These are phyloP conservation scores for Leptopterna dolabrata DNA, from an alignment of 2,888 invertebrate genomes.

Conservation along the genomic window DNA sequence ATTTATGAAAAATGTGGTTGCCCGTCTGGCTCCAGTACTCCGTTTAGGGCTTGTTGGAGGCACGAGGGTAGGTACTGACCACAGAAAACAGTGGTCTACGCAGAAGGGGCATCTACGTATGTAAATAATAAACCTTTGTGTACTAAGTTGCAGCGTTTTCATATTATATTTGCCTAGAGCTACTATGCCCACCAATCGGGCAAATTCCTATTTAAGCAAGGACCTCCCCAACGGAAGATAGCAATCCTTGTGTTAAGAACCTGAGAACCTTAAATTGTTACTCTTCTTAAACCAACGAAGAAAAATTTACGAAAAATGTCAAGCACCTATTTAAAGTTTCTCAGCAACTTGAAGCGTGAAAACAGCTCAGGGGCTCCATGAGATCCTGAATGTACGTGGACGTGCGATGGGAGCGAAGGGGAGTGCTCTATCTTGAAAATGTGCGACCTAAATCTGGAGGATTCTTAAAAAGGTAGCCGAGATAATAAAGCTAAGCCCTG, in stretches of 20 bases:
- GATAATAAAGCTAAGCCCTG: neutral
- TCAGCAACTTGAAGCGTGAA: neutral
- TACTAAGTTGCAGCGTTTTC: too few species aligned
- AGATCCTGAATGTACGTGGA: neutral
- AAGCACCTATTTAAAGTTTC: neutral
- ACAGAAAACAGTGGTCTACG: too few species aligned
- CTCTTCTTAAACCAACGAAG: neutral
- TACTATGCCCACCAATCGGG: too few species aligned
- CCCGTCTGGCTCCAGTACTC: too few species aligned
- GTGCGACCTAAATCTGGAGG: constrained; percentile 14
- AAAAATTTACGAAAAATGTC: neutral
- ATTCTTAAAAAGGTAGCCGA: neutral
- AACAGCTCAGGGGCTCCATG: neutral
- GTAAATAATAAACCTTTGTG: too few species aligned
- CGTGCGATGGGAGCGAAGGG: neutral
- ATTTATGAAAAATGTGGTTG: too few species aligned
- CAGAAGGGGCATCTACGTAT: too few species aligned
- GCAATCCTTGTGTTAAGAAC: neutral
- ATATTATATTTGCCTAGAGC: too few species aligned
- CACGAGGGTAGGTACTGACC: too few species aligned
- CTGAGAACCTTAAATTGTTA: neutral
- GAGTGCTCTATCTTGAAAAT: constrained; percentile 1
- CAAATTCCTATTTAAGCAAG: too few species aligned
- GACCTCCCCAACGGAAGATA: too few species aligned
- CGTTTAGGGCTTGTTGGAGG: too few species aligned